Conservation (phyloP, 2,113 vertebrate species). For the Phoenicopterus ruber region DNA sequence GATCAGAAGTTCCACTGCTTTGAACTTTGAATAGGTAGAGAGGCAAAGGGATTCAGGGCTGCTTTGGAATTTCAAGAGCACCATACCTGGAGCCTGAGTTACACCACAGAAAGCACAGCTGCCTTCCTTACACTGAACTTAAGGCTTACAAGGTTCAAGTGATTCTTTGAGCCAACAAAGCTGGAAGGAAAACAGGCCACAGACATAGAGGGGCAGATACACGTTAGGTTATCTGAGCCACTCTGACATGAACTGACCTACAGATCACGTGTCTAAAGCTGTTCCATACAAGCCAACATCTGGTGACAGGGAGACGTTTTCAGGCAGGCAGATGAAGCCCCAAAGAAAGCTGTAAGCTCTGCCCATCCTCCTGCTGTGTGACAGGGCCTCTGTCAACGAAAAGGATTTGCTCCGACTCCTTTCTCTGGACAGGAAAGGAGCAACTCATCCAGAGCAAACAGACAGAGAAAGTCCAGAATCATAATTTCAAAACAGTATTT, state of each 20-base stretch:
- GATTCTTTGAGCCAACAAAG: not conserved
- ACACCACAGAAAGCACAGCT: accelerated
- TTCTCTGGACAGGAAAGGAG: not conserved
- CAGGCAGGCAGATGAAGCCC: not conserved
- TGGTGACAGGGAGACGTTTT: not conserved
- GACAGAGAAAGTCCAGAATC: not conserved
- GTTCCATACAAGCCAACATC: accelerated
- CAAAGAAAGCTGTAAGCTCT: not conserved
- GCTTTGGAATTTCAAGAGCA: not conserved
- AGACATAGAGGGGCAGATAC: not conserved
- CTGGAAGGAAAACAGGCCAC: not conserved
- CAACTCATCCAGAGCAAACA: not conserved
- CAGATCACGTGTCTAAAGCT: accelerated
- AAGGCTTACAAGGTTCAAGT: not conserved
- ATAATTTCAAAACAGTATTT: not conserved
- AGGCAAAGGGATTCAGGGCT: not conserved
- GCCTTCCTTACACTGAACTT: not conserved
- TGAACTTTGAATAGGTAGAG: not conserved
- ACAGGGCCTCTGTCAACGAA: not conserved
- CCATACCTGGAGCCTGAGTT: accelerated
- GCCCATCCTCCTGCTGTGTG: not conserved
- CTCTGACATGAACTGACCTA: not conserved
- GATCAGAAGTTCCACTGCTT: not conserved
- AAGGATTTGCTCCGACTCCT: not conserved
- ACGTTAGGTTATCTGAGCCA: not conserved